Evolutionary conservation across 2,797 vertebrate species (phyloP).

Genomic region (Cichlasoma orientale): DNA sequence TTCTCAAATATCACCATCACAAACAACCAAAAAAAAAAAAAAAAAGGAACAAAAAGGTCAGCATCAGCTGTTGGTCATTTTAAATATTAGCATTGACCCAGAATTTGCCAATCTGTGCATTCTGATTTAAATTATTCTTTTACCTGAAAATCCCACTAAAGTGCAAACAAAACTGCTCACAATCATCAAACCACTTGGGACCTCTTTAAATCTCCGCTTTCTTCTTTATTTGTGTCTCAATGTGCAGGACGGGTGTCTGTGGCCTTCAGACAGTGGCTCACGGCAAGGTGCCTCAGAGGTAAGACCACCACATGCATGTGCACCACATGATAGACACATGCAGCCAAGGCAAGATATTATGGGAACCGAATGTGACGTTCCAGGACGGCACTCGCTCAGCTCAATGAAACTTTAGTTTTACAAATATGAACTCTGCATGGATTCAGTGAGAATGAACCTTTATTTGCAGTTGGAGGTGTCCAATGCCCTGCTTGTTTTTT

Average conservation of each 20-base stretch:
- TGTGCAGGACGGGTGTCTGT: slow-evolving; percentile 89
- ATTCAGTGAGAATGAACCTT: neutral
- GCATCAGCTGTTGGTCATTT: neutral
- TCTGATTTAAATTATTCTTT: neutral
- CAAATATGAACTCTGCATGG: neutral
- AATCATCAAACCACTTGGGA: neutral
- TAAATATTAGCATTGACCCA: neutral
- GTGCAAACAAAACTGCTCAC: neutral
- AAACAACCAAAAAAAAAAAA: no score
- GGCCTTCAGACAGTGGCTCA: slow-evolving; percentile 87
- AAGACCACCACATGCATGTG: slow-evolving; percentile 55
- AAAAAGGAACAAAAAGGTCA: no score
- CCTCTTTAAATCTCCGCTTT: neutral
- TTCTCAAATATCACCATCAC: neutral
- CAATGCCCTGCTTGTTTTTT: neutral
- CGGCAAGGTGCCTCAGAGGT: slow-evolving; percentile 91
- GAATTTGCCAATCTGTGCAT: neutral
- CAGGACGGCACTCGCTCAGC: neutral
- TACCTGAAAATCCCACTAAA: neutral
- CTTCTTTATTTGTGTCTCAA: slow-evolving; percentile 27
- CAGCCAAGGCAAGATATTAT: neutral
- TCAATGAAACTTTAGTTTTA: neutral
- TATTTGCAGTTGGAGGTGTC: neutral
- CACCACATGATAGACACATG: no score
- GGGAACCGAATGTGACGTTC: neutral